These are phyloP conservation scores for Notodonta dromedarius DNA, from an alignment of 2,888 invertebrate species.

Conservation along the genomic window DNA sequence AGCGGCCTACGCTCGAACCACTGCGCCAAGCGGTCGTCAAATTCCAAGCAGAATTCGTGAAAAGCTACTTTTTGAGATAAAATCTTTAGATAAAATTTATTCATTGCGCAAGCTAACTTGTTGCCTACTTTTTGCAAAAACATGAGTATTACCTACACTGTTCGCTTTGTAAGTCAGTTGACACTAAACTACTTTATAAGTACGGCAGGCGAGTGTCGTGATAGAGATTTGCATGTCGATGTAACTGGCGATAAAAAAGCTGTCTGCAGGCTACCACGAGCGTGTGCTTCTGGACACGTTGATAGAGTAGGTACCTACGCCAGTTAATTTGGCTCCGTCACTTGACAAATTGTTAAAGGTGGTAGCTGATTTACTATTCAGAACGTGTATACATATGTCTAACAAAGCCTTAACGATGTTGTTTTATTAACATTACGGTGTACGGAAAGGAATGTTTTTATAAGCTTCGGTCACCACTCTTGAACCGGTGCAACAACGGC, in stretches of 20 bases:
- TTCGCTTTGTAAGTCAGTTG: constrained; percentile 40
- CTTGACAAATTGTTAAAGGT: constrained; percentile 14
- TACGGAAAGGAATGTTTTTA: constrained; percentile 10
- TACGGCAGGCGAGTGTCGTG: constrained; percentile 47
- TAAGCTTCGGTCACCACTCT: constrained; percentile 2
- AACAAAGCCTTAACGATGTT: constrained; percentile 24
- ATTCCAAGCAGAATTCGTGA: constrained; percentile 40
- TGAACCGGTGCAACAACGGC: constrained; percentile 13
- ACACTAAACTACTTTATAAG: constrained; percentile 46
- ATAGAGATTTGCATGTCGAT: constrained; percentile 62
- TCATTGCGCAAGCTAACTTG: constrained; percentile 37
- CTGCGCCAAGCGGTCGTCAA: too few relatives aligned
- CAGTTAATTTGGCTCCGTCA: constrained; percentile 13
- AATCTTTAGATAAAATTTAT: constrained; percentile 40
- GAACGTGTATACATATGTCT: constrained; percentile 16
- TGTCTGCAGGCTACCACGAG: constrained; percentile 38
- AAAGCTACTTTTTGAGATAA: constrained; percentile 41
- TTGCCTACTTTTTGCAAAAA: constrained; percentile 37
- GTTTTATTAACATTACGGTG: constrained; percentile 21
- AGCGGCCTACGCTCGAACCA: too few relatives aligned
- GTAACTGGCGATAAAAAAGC: constrained; percentile 48
- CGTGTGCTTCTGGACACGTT: constrained; percentile 39
- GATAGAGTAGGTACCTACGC: not conserved
- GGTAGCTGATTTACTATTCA: constrained; percentile 31
- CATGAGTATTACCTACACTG: constrained; percentile 38